Conservation (phyloP, 2,797 vertebrate genomes). For the Lycodopsis pacificus region DNA sequence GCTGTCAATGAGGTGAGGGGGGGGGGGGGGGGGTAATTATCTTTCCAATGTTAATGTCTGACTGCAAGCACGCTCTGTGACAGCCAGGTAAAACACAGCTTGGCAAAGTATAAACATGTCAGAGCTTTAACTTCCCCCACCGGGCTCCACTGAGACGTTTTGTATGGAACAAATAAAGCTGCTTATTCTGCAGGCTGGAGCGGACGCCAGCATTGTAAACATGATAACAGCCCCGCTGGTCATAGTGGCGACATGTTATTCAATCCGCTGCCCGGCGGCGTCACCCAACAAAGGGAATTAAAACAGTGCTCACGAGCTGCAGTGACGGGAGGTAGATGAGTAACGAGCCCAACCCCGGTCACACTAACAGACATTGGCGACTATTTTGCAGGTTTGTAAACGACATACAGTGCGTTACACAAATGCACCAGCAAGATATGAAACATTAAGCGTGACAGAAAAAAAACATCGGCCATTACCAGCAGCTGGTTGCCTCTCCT, state of each 20-base stretch:
- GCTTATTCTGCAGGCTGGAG: not conserved
- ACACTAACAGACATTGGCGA: accelerated
- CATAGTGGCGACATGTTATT: slow-evolving; percentile 38
- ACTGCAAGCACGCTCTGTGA: not conserved
- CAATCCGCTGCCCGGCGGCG: slow-evolving; percentile 39
- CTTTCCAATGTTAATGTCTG: not conserved
- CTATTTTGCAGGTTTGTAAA: not conserved
- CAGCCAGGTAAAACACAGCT: not conserved
- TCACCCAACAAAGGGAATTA: slow-evolving; percentile 69
- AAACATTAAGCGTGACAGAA: slow-evolving; percentile 43
- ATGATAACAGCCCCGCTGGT: slow-evolving; percentile 43
- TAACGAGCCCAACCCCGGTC: not conserved
- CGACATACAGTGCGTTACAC: accelerated
- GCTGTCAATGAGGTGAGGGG: slow-evolving; percentile 15
- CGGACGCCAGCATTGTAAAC: not conserved
- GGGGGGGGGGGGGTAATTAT: not conserved
- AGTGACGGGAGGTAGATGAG: not conserved
- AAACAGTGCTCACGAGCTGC: slow-evolving; percentile 20
- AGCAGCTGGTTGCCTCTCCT: slow-evolving; percentile 53
- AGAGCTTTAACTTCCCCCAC: not conserved
- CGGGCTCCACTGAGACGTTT: not conserved
- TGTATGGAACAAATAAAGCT: not conserved
- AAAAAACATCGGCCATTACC: slow-evolving; percentile 65
- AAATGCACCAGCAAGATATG: not conserved
- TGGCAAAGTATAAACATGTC: not conserved